A percentile compares a stretch with the other conserved stretches of the same genome.
Conservation (phyloP, 2,888 invertebrate genomes). For the Horisme vitalbata region DNA sequence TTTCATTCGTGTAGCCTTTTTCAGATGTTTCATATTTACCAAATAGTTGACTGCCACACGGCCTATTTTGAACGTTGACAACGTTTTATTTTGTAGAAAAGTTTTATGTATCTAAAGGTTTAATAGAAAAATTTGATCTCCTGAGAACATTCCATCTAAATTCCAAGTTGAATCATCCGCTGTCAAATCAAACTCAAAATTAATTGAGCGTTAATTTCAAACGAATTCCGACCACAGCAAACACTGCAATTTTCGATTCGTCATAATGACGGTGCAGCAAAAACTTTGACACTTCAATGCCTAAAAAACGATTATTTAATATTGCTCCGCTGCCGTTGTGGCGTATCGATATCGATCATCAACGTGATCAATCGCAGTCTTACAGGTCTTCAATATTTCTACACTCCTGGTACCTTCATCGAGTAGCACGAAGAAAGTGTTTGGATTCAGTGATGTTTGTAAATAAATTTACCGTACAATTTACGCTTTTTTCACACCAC, state of each 20-base stretch:
- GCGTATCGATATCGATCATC: conserved; percentile 3
- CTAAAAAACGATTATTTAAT: conserved; percentile 67
- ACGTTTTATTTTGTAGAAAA: conserved; percentile 6
- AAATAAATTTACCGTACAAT: conserved; percentile 57
- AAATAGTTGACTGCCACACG: conserved; percentile 6
- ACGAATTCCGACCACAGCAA: conserved; percentile 54
- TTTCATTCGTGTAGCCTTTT: conserved; percentile 17
- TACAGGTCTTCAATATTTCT: conserved; percentile 14
- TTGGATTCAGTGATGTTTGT: conserved; percentile 53
- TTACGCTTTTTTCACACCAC: conserved; percentile 58
- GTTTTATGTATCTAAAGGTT: conserved; percentile 7
- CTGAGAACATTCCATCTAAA: conserved; percentile 9
- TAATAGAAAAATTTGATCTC: neutral
- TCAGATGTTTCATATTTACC: conserved; percentile 14
- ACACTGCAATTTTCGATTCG: conserved; percentile 62
- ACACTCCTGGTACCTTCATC: conserved; percentile 14
- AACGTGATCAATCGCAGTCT: neutral
- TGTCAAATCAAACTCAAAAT: conserved; percentile 70
- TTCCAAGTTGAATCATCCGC: conserved; percentile 36
- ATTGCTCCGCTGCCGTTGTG: conserved; percentile 36
- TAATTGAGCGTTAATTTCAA: conserved; percentile 67
- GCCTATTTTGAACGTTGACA: conserved; percentile 15
- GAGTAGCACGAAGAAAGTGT: conserved; percentile 9
- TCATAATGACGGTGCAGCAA: conserved; percentile 73
- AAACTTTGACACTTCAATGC: conserved; percentile 63